Base-by-base conservation (phyloP, 2,797 vertebrate genomes). In the Megalops cyprinoides region DNA sequence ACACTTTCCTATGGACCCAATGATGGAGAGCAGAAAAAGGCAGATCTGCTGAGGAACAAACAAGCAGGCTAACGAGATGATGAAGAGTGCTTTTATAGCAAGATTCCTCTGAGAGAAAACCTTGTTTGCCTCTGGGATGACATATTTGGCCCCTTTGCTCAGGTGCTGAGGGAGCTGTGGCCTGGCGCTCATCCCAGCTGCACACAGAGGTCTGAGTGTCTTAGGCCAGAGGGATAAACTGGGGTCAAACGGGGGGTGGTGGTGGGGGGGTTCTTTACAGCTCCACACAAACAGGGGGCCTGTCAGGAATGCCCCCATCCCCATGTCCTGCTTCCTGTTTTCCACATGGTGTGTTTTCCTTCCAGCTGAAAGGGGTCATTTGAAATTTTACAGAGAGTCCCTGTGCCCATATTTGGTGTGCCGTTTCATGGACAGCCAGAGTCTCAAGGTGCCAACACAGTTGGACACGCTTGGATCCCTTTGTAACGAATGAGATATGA, bases 181-280 rank as follows among this genome's bases (percentile, higher is more conserved):
- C 15, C 74, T 62, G 67, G 46, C 62, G 48, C 12, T 58, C n/a
- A 71, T 46, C 25, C 82, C 78, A 34, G 56, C 48, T 28, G 1
- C 44, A 76, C 80, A 87, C 86, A 88, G 77, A 76, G 74, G 83
- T 12, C 28, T 48, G 46, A 84, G 83, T 89, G 84, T 88, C 74
- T 48, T 69, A 8, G 44, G 76, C 79, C 39, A 65, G 69, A 18
- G 49, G 65, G 76, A 84, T 78, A 76, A 81, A 20, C 20, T 23
- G 44, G 39, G 82, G 86, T 82, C 82, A 81, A 73, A 34, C 37
- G 10, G 48, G 31, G 31, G 28, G 39, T 3, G 55, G 44, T 9
- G 23, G 49, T 31, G 23, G 65, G 49, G 12, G 62, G n/a, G 23
- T 14, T 46, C 7, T 67, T 34, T 7, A 55, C 39, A 60, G 78